phyloP scores from a whole-genome alignment of 2,113 vertebrate genomes.

The Triplophysa tibetana region DNA sequence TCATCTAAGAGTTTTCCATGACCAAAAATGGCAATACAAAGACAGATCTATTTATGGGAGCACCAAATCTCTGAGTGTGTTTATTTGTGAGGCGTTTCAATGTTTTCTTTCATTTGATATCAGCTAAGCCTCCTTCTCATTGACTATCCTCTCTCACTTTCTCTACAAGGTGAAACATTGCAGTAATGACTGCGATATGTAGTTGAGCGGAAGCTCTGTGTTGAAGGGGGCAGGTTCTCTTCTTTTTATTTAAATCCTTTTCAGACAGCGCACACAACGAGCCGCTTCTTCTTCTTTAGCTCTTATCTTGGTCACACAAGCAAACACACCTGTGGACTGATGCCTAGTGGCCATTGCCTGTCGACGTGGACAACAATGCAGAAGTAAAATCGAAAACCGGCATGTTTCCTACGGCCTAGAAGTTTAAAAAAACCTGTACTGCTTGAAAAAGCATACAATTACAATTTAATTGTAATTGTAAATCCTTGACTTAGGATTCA shows the following conservation, averaged over 20 bases:
- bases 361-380: no score
- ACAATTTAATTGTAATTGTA: no score
- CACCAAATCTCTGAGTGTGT: constrained; percentile 1
- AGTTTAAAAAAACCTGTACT: no score
- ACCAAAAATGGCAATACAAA: not conserved
- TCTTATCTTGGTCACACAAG: no score
- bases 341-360: no score
- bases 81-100: constrained; percentile 4
- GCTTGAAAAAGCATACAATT: no score
- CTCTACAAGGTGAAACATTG: constrained; percentile 44
- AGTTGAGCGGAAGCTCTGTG: constrained; percentile 17
- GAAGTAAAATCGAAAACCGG: no score
- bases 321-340: no score
- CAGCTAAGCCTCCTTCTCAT: constrained; percentile 30
- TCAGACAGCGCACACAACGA: no score
- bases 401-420: no score
- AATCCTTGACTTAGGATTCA: no score
- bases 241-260: not conserved
- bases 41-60: constrained; percentile 1
- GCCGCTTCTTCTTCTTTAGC: no score
- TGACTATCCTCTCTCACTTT: constrained; percentile 31
- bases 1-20: constrained; percentile 17
- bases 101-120: constrained; percentile 37
- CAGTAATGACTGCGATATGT: constrained; percentile 37
- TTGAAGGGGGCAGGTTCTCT: constrained; percentile 32